Evolutionary conservation across 2,113 vertebrate species (phyloP).

Genomic region (Leiothrix lutea): DNA sequence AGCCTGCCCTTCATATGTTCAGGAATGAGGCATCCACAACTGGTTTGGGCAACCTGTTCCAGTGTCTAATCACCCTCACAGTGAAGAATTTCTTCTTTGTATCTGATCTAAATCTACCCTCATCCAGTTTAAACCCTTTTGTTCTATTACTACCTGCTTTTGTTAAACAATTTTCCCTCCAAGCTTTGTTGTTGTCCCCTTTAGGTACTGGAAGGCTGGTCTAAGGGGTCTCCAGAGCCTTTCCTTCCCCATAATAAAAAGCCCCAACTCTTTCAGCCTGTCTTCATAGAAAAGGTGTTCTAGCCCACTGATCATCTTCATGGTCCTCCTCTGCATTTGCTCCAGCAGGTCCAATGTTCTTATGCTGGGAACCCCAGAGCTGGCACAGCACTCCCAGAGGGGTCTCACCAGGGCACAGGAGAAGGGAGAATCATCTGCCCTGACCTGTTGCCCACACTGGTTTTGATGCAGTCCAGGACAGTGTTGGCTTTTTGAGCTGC

Average conservation of each 20-base stretch:
- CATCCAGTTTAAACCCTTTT: not conserved
- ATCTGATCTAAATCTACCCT: not conserved
- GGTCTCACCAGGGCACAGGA: not conserved
- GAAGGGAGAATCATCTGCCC: not conserved
- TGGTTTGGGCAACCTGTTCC: not conserved
- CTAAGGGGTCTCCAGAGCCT: not conserved
- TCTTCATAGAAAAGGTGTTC: not conserved
- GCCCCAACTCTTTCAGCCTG: not conserved
- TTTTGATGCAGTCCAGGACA: not conserved
- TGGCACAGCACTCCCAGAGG: not conserved
- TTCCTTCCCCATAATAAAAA: not conserved
- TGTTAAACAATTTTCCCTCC: not conserved
- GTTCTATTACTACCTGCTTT: not conserved
- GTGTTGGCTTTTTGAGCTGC: not conserved
- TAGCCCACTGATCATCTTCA: not conserved
- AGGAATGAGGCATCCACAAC: not conserved
- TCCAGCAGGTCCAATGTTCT: accelerated
- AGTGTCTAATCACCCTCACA: not conserved
- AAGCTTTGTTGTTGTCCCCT: not conserved
- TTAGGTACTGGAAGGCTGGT: not conserved
- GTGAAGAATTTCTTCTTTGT: not conserved
- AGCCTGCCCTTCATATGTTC: not conserved
- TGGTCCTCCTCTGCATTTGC: not conserved
- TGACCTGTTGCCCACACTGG: not conserved
- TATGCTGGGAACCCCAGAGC: too few species aligned